phyloP scores from a whole-genome alignment of 2,797 vertebrate genomes.

The Halcyon smyrnensis region DNA sequence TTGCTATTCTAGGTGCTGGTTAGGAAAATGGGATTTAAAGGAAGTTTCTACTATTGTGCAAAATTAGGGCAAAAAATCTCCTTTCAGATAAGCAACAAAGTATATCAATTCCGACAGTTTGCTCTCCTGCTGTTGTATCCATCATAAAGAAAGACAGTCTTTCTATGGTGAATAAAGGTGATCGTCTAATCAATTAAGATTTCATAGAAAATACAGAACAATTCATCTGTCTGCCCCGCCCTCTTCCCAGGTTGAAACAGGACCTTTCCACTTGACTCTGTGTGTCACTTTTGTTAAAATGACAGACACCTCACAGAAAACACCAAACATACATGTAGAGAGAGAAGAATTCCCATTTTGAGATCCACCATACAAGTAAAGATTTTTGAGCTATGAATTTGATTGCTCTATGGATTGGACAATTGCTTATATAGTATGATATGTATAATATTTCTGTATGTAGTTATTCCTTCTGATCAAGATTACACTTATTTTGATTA shows the following conservation, averaged over 20 bases:
- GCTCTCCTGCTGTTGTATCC: conserved; percentile 76
- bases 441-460: not conserved
- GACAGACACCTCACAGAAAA: conserved; percentile 64
- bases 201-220: conserved; percentile 68
- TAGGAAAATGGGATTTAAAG: conserved; percentile 80
- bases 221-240: conserved; percentile 73
- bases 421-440: not conserved
- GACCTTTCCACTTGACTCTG: conserved; percentile 73
- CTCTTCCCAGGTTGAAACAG: conserved; percentile 69
- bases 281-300: conserved; percentile 73
- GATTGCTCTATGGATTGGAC: not conserved
- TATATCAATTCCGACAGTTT: conserved; percentile 76
- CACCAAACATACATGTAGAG: conserved; percentile 57
- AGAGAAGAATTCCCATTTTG: conserved; percentile 57
- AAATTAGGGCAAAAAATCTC: conserved; percentile 79
- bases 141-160: conserved; percentile 72
- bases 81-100: conserved; percentile 78
- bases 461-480: not conserved
- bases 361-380: conserved; percentile 35
- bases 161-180: conserved; percentile 70
- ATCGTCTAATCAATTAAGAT: conserved; percentile 79
- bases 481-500: not conserved
- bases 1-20: conserved; percentile 74
- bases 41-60: conserved; percentile 76
- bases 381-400: conserved; percentile 35